Conservation (phyloP, 2,113 vertebrate species). For the Irena cyanogastra region DNA sequence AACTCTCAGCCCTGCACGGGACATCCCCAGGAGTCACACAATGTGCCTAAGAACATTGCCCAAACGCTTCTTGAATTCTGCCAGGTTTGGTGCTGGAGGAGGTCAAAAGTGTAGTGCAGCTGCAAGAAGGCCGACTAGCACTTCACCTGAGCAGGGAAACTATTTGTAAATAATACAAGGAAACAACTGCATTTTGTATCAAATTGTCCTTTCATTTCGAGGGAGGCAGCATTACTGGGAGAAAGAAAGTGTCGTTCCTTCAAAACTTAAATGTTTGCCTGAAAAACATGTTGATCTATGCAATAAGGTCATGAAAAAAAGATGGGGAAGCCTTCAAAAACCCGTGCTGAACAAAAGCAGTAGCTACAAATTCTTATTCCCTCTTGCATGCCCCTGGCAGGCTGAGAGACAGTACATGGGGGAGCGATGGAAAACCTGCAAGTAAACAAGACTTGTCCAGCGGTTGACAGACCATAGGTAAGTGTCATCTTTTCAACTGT, state of each 20-base stretch:
- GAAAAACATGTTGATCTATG: neutral
- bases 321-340: neutral
- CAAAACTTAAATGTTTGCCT: too few species aligned
- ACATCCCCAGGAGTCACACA: neutral
- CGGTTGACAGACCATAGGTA: neutral
- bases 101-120: rapidly evolving
- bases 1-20: neutral
- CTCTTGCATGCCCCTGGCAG: neutral
- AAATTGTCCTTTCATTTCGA: rapidly evolving
- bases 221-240: rapidly evolving
- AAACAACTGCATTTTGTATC: neutral
- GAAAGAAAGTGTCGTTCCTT: neutral
- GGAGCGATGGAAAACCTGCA: neutral
- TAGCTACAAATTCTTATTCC: rapidly evolving
- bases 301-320: too few species aligned
- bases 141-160: neutral
- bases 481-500: neutral
- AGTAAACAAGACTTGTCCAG: neutral
- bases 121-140: neutral
- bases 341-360: neutral
- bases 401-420: too few species aligned
- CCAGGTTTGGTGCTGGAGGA: neutral
- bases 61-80: too few species aligned
- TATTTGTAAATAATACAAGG: neutral
- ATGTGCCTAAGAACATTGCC: rapidly evolving